Evolutionary conservation across 2,113 vertebrate genomes (phyloP), one percentile per base, ranked within the genome.

Genomic region (Neodontobutis hainanensis): DNA sequence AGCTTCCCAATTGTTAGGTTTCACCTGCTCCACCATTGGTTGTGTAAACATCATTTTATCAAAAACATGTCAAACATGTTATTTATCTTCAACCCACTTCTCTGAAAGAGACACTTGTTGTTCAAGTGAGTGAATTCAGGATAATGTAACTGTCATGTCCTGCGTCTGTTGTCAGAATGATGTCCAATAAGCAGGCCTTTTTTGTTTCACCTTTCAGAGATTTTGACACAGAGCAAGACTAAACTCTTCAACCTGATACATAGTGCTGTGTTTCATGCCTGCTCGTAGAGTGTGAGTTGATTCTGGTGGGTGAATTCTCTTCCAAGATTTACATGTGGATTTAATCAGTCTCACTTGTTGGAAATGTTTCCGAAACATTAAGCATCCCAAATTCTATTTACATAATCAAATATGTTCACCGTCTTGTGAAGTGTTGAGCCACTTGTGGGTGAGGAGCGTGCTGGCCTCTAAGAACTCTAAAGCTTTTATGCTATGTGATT

Each of bases 231-330:
- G n/a, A 27, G 19, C 19, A 27, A 27, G 19, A 27, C 19, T 27
- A 27, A 78, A 45, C n/a, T 46, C 59, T 70, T 73, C 11, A 44
- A 59, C 62, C 38, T 70, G 40, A 57, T 56, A 48, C 27, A 42
- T 36, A 38, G 55, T 53, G 56, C 38, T n/a, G 11, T 40, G 63
- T 65, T 19, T 69, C 44, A 65, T 27, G 47, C 6, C 1, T 12
- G 36, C 65, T 77, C 65, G 60, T 75, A 52, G 40, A 11, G 15
- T 63, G 56, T 55, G 61, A 38, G 63, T 50, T 76, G 72, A 82
- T 84, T 79, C 70, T 42, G 58, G 40, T n/a, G 60, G 69, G 51
- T 36, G 58, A 50, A 34, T 67, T 68, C 63, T 58, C 72, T 56
- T 65, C 43, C 34, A 78, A 59, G 58, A 76, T 3, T 1, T 40